Conservation (phyloP, 64 coral and sea anemone species). For the Dendrophyllia cribrosa region DNA sequence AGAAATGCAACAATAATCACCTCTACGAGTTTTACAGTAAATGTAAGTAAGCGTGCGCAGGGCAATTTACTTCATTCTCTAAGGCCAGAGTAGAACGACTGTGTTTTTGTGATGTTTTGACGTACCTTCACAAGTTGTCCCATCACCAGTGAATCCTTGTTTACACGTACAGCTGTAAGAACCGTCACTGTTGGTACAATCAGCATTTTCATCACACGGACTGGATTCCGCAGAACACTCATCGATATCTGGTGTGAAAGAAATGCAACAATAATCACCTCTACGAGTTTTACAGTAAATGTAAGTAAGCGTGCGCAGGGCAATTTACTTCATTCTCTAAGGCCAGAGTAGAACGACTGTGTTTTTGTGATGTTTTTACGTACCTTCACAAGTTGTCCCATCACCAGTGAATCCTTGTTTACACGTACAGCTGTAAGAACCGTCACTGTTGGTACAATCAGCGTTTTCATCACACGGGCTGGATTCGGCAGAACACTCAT, state of each 20-base stretch:
- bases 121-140: constrained; percentile 33
- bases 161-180: constrained; percentile 13
- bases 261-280: neutral
- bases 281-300: no score
- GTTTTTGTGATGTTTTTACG: no score
- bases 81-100: no score
- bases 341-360: no score
- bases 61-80: no score
- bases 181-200: constrained; percentile 12
- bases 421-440: neutral
- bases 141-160: constrained; percentile 12
- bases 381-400: neutral
- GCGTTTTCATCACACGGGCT: constrained; percentile 11
- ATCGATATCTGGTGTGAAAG: neutral
- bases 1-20: neutral
- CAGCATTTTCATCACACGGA: constrained; percentile 1
- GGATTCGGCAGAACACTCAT: neutral
- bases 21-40: no score
- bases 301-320: no score
- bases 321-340: no score
- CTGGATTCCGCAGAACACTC: neutral
- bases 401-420: constrained; percentile 9
- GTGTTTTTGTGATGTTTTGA: neutral
- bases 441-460: constrained; percentile 31
- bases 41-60: no score